Percentiles rank a stretch among this genome's conserved stretches.
Evolutionary conservation across 2,113 vertebrate genomes (phyloP).

Genomic region (chimpanzee (Pan troglodytes)): NHGRI_mPanTro3-v2.1_pri NC_072411.2:19422001-19422500

Average conservation of each 20-base stretch:
- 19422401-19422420: not conserved
- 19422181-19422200: not conserved
- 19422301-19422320: slow-evolving; percentile 8
- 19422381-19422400: not conserved
- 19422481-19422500: not conserved
- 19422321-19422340: not conserved
- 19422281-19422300: not conserved
- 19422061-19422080: not conserved
- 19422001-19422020: not conserved
- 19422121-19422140: not conserved
- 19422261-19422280: not conserved
- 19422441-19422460: not conserved
- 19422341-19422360: not conserved
- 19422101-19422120: too few species aligned
- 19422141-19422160: not conserved
- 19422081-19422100: not conserved
- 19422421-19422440: not conserved
- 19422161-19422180: not conserved
- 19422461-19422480: not conserved
- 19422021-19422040: not conserved
- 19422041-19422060: not conserved
- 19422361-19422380: slow-evolving; percentile 32
- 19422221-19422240: not conserved
- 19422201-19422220: not conserved
- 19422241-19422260: not conserved